Evolutionary conservation across 2,797 vertebrate genomes (phyloP).

Genomic region (Dermochelys coriacea): DNA sequence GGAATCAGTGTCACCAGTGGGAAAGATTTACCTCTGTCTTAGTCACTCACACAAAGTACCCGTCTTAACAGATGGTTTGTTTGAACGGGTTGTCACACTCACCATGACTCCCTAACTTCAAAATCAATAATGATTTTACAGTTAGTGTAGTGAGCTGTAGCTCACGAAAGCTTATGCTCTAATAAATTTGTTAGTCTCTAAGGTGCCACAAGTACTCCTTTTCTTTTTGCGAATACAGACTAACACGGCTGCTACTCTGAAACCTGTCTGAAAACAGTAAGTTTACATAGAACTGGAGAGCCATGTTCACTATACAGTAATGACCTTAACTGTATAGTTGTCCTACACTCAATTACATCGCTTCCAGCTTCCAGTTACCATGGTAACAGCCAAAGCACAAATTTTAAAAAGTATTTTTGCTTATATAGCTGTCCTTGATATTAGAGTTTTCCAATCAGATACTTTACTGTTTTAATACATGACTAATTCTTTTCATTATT

Average conservation of each 20-base stretch:
- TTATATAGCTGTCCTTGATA: slow-evolving; percentile 64
- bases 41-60: slow-evolving; percentile 12
- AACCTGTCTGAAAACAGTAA: slow-evolving; percentile 63
- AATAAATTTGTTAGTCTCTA: too few relatives aligned
- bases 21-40: neutral
- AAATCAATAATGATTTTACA: slow-evolving; percentile 65
- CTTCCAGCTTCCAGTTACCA: slow-evolving; percentile 72
- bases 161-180: too few relatives aligned
- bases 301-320: slow-evolving; percentile 52
- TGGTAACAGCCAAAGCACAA: slow-evolving; percentile 75
- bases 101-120: slow-evolving; percentile 38
- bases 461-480: slow-evolving; percentile 70
- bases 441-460: slow-evolving; percentile 63
- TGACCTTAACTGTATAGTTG: slow-evolving; percentile 62
- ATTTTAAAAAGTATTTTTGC: slow-evolving; percentile 70
- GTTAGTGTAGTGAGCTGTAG: too few relatives aligned
- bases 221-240: too few relatives aligned
- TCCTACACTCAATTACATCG: slow-evolving; percentile 62
- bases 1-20: neutral
- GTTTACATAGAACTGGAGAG: slow-evolving; percentile 58
- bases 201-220: too few relatives aligned
- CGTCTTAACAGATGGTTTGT: slow-evolving; percentile 62
- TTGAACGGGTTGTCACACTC: slow-evolving; percentile 39
- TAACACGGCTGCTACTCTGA: too few relatives aligned
- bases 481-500: slow-evolving; percentile 68